Conservation (phyloP, 2,888 invertebrate genomes). For the Bellardia bayeri region DNA sequence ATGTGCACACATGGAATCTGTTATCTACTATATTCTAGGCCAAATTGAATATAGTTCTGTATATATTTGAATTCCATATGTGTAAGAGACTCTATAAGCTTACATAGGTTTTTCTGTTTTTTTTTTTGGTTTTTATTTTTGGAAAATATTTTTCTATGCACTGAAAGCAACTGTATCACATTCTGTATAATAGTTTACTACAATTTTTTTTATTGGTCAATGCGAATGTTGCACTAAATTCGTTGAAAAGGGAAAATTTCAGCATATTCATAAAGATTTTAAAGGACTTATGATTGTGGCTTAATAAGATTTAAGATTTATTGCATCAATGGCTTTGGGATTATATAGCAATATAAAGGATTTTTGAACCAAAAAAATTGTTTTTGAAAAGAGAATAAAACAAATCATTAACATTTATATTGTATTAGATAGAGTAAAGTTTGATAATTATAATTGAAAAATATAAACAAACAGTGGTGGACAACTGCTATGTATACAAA, state of each 20-base stretch:
- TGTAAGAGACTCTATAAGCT: not conserved
- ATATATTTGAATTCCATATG: slow-evolving; percentile 8
- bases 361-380: no score
- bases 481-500: no score
- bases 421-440: no score
- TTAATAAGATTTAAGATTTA: not conserved
- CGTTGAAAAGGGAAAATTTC: not conserved
- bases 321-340: not conserved
- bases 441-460: no score
- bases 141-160: not conserved
- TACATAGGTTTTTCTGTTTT: not conserved
- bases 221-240: not conserved
- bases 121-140: not conserved
- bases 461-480: no score
- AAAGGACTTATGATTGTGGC: not conserved
- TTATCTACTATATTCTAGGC: not conserved
- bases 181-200: not conserved
- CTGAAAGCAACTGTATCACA: not conserved
- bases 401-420: no score
- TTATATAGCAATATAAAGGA: not conserved
- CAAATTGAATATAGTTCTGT: slow-evolving; percentile 1
- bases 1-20: not conserved
- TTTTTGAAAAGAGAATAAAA: no score
- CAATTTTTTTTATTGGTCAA: not conserved
- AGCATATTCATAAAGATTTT: not conserved